A percentile compares a stretch with the other conserved stretches of the same genome.
phyloP scores from a whole-genome alignment of 1,140 invertebrate species.

The Bombus breviceps region DNA sequence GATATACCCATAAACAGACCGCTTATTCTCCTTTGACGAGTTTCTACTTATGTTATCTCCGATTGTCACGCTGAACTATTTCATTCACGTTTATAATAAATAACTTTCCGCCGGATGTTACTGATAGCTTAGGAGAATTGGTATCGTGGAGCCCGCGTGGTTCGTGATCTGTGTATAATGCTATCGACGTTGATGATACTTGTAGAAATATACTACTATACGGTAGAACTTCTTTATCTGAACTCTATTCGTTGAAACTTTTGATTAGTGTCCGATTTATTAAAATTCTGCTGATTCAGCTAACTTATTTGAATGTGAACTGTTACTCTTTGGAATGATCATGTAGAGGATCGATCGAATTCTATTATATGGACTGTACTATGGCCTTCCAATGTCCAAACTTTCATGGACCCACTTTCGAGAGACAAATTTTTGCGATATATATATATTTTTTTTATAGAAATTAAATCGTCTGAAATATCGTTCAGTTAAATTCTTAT shows the following conservation, averaged over 20 bases:
- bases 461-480: too few relatives aligned
- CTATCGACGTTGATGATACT: background rate
- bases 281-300: background rate
- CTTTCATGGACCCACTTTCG: too few relatives aligned
- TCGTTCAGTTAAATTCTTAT: too few relatives aligned
- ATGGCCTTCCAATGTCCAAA: too few relatives aligned
- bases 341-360: too few relatives aligned
- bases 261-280: too few relatives aligned
- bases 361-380: too few relatives aligned
- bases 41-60: constrained; percentile 18
- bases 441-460: too few relatives aligned
- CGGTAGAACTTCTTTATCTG: too few relatives aligned
- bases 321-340: background rate
- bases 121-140: background rate
- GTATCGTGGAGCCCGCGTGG: background rate
- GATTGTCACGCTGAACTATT: constrained; percentile 48
- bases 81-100: constrained; percentile 62
- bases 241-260: too few relatives aligned
- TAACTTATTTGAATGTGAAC: too few relatives aligned
- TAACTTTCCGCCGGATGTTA: constrained; percentile 27
- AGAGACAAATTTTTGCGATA: too few relatives aligned
- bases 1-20: constrained; percentile 25
- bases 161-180: background rate
- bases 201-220: background rate
- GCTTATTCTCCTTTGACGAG: constrained; percentile 23